Evolutionary conservation across 2,113 vertebrate species (phyloP).

Genomic region (Nibea coibor): DNA sequence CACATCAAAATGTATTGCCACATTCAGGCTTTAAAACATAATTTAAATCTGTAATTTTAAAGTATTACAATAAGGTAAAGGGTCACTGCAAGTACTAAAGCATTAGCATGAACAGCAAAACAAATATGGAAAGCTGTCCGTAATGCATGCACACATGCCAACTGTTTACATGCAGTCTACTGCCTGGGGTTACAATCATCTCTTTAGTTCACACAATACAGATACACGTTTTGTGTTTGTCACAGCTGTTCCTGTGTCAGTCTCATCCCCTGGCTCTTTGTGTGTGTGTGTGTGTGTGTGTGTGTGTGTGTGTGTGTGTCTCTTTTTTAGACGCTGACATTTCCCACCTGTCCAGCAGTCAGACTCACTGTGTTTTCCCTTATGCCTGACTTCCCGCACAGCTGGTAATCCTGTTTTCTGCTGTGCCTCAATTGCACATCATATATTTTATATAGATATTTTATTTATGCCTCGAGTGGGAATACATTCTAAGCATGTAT

Average conservation of each 20-base stretch:
- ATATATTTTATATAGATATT: neutral
- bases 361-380: constrained; percentile 33
- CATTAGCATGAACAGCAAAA: neutral
- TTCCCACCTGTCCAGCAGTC: constrained; percentile 65
- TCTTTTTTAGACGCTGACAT: constrained; percentile 68
- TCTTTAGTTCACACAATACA: constrained; percentile 30
- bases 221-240: constrained; percentile 38
- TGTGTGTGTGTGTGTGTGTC: constrained; percentile 16
- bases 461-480: no score
- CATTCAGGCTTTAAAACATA: neutral
- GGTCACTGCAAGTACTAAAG: neutral
- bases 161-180: constrained; percentile 18
- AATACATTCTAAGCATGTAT: constrained; percentile 17
- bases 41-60: neutral
- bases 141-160: neutral
- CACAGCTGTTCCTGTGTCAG: constrained; percentile 53
- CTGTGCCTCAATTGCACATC: constrained; percentile 29
- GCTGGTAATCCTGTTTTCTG: constrained; percentile 37
- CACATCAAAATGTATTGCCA: neutral
- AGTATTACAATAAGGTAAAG: neutral
- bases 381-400: constrained; percentile 41
- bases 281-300: constrained; percentile 31
- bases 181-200: constrained; percentile 21
- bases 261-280: constrained; percentile 27
- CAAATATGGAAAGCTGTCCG: neutral